Base-by-base conservation (phyloP, 2,797 vertebrate species). In the Lates japonicus region DNA sequence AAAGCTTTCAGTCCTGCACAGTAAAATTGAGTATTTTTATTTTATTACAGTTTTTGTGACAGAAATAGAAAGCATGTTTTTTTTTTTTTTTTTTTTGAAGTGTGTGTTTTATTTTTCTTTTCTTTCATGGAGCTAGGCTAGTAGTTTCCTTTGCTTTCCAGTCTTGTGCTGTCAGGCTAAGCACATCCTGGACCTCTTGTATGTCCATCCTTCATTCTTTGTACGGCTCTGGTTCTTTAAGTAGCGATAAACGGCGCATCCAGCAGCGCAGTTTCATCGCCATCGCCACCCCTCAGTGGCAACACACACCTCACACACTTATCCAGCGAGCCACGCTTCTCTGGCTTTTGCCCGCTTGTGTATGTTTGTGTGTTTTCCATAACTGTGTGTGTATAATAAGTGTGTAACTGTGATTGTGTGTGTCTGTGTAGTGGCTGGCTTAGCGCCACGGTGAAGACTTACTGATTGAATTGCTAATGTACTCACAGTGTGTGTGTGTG, bases 381-480 rank as follows among this genome's bases (percentile, higher is more conserved):
- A 62, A 62, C n/a, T n/a, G 25, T 80, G 65, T 62, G 52, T 74
- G 70, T 77, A 46, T 46, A 42, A 33, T 41, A 25, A 70, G 69
- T 83, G 80, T 81, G 78, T 80, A 75, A 70, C 72, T 44, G 41
- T 16, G 71, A 54, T 20, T n/a, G n/a, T 73, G 78, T 86, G 78
- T 74, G 62, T 1, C 37, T 61, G 37, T 42, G 29, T 31, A 51
- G 51, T n/a, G n/a, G n/a, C n/a, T n/a, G n/a, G n/a, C n/a, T n/a
- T n/a, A n/a, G n/a, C n/a, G n/a, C n/a, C n/a, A n/a, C n/a, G n/a
- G n/a, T n/a, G n/a, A n/a, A n/a, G n/a, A n/a, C n/a, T n/a, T n/a
- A n/a, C n/a, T n/a, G n/a, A 80, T 84, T 84, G 84, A 86, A 86
- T 88, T 88, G 79, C 84, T 84, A 88, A 84, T 84, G 76, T 39